phyloP scores from a whole-genome alignment of 2,888 invertebrate genomes.

The Ectemnius continuus region DNA sequence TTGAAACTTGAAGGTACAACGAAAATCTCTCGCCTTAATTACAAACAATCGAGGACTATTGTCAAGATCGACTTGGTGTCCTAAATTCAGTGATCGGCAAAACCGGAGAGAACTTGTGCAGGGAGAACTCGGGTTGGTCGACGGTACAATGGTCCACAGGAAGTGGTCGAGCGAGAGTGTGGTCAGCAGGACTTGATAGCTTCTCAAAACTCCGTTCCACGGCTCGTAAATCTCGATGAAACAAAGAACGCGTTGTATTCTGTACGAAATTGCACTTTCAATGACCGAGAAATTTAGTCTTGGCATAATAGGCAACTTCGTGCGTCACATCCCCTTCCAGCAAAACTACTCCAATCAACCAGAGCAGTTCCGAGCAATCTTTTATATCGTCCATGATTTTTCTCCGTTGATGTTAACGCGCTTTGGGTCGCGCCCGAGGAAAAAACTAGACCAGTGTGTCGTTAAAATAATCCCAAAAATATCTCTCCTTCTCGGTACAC shows the following conservation, averaged over 20 bases:
- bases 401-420: too few relatives aligned
- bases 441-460: conserved; percentile 51
- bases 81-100: conserved; percentile 42
- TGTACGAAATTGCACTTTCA: too few relatives aligned
- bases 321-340: too few relatives aligned
- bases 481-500: conserved; percentile 36
- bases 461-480: conserved; percentile 57
- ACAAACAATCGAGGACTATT: conserved; percentile 53
- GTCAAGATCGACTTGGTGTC: conserved; percentile 37
- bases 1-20: too few relatives aligned
- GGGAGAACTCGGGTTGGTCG: conserved; percentile 32
- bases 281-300: too few relatives aligned
- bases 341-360: too few relatives aligned
- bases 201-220: conserved; percentile 58
- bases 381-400: too few relatives aligned
- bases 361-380: too few relatives aligned
- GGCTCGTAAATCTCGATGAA: conserved; percentile 42
- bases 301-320: too few relatives aligned
- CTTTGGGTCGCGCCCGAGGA: background rate
- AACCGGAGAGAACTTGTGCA: conserved; percentile 39
- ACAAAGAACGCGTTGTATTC: background rate
- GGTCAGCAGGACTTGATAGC: conserved; percentile 61
- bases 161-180: conserved; percentile 49
- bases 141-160: conserved; percentile 52
- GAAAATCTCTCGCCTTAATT: conserved; percentile 23